These are phyloP conservation scores for Mythimna loreyi DNA, from an alignment of 2,888 invertebrate species.

Conservation along the genomic window DNA sequence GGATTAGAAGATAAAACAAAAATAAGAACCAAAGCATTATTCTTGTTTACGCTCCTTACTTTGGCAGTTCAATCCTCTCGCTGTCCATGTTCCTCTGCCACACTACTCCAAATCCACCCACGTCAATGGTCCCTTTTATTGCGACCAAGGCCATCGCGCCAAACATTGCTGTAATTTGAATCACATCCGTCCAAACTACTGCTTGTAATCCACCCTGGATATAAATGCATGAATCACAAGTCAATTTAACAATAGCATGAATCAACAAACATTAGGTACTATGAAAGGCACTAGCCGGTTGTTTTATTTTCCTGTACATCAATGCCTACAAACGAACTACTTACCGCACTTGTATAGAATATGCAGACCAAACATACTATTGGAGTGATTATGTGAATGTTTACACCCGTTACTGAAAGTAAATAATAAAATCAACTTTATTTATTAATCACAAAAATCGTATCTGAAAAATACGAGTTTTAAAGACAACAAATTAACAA, in stretches of 20 bases:
- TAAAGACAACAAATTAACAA: background rate
- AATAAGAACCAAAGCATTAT: background rate
- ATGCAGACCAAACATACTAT: constrained; percentile 96
- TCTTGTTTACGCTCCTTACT: constrained; percentile 84
- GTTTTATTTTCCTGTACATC: background rate
- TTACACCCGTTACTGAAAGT: constrained; percentile 95
- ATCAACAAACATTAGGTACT: constrained; percentile 11
- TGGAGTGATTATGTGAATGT: constrained; percentile 95
- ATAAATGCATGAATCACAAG: constrained; percentile 32
- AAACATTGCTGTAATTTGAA: constrained; percentile 94
- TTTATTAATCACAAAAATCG: background rate
- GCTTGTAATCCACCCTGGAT: constrained; percentile 94
- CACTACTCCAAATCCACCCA: constrained; percentile 93
- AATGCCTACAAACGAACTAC: constrained; percentile 69
- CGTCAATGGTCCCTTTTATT: constrained; percentile 93
- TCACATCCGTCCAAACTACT: constrained; percentile 96
- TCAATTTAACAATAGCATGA: constrained; percentile 2
- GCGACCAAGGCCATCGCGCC: constrained; percentile 94
- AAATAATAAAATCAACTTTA: background rate
- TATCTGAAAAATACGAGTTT: background rate
- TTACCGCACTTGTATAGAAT: constrained; percentile 96
- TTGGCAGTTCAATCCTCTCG: constrained; percentile 93
- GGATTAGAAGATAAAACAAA: background rate
- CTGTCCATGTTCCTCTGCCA: constrained; percentile 92
- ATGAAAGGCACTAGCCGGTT: background rate